These are phyloP conservation scores for Troides oblongomaculatus DNA, from an alignment of 2,888 invertebrate species.

Conservation along the genomic window DNA sequence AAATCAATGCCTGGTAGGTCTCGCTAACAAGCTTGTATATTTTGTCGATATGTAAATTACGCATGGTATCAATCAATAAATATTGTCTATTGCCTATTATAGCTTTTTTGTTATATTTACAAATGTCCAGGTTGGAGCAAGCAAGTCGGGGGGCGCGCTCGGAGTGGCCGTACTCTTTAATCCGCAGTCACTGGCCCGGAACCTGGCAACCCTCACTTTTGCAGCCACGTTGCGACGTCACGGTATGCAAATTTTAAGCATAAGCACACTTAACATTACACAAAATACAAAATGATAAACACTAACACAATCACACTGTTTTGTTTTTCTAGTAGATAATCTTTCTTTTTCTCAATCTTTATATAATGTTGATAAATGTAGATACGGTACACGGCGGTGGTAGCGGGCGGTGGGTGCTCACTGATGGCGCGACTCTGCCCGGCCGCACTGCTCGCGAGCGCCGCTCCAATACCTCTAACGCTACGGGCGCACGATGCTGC, in stretches of 20 bases:
- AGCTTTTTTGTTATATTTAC: no score
- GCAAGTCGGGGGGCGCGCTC: slow-evolving; percentile 37
- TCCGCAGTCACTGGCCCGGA: slow-evolving; percentile 53
- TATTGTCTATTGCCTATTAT: no score
- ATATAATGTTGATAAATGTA: slow-evolving; percentile 31
- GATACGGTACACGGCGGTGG: slow-evolving; percentile 59
- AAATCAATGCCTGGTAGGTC: slow-evolving; percentile 33
- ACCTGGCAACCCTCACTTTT: slow-evolving; percentile 53
- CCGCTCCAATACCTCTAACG: slow-evolving; percentile 55
- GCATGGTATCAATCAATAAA: no score
- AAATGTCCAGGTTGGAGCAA: slow-evolving; percentile 46
- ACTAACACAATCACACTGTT: not conserved
- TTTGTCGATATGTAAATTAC: not conserved
- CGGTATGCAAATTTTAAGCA: slow-evolving; percentile 34
- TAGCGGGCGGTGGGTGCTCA: slow-evolving; percentile 64
- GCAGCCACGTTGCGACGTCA: slow-evolving; percentile 65
- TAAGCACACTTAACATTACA: no score
- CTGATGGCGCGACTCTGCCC: slow-evolving; percentile 57
- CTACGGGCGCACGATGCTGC: slow-evolving; percentile 64
- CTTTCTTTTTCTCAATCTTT: not conserved
- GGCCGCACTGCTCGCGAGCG: slow-evolving; percentile 59
- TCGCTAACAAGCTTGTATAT: not conserved
- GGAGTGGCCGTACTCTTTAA: slow-evolving; percentile 65
- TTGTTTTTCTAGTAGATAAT: not conserved
- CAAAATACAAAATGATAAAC: no score